Percentiles rank a stretch among this genome's conserved stretches.
These are phyloP conservation scores for Ectemnius continuus DNA, from an alignment of 2,888 invertebrate species.

Conservation along the genomic window DNA sequence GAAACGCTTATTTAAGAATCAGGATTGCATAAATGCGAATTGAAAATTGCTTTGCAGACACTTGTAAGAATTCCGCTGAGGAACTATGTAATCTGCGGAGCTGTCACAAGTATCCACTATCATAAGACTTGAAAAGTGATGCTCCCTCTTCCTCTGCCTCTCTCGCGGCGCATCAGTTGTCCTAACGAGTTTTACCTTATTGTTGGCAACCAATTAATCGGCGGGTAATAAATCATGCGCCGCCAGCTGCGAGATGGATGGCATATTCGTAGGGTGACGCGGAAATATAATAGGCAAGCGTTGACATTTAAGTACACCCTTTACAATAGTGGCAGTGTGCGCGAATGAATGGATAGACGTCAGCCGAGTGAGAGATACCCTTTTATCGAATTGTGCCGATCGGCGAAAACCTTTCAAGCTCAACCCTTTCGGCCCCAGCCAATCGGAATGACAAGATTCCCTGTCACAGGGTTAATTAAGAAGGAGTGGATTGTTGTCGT, in stretches of 20 bases:
- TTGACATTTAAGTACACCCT: conserved; percentile 42
- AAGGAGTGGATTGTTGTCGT: too few relatives aligned
- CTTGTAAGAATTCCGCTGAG: too few relatives aligned
- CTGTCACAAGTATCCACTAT: too few relatives aligned
- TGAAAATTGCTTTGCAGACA: too few relatives aligned
- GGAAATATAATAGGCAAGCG: conserved; percentile 23
- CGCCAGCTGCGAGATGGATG: background rate
- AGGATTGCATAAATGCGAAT: too few relatives aligned
- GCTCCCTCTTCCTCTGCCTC: too few relatives aligned
- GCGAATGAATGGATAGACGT: background rate
- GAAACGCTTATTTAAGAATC: too few relatives aligned
- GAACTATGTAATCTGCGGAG: too few relatives aligned
- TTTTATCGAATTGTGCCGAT: background rate
- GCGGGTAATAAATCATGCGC: conserved; percentile 25
- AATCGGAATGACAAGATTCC: too few relatives aligned
- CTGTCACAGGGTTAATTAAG: too few relatives aligned
- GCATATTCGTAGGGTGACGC: conserved; percentile 10
- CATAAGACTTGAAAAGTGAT: too few relatives aligned
- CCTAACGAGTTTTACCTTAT: background rate
- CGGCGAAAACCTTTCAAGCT: background rate
- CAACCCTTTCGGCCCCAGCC: background rate
- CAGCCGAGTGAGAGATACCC: background rate
- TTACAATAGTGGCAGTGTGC: conserved; percentile 15
- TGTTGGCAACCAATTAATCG: background rate
- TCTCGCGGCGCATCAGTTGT: background rate